These are phyloP conservation scores for Bellardia bayeri DNA, from an alignment of 2,888 invertebrate species.

Conservation along the genomic window DNA sequence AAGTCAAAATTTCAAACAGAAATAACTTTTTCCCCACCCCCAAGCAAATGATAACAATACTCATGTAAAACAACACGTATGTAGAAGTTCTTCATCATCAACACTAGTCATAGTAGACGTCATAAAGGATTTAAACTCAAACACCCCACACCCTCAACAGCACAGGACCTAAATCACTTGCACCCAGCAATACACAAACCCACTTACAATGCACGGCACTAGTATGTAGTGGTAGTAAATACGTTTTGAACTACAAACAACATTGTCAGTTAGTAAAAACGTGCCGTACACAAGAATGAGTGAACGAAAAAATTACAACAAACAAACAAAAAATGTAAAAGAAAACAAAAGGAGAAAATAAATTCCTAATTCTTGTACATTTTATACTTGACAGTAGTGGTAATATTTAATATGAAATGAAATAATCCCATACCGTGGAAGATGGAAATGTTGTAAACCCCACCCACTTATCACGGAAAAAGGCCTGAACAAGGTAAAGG, in stretches of 20 bases:
- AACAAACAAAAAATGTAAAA: neutral
- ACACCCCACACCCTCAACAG: constrained; percentile 23
- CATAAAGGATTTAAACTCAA: constrained; percentile 65
- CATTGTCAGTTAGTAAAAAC: constrained; percentile 67
- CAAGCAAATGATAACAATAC: constrained; percentile 38
- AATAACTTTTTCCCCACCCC: constrained; percentile 22
- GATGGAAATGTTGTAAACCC: constrained; percentile 48
- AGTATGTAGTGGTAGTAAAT: constrained; percentile 28
- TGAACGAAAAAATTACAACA: neutral
- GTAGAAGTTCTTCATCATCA: constrained; percentile 69
- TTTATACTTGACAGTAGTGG: constrained; percentile 56
- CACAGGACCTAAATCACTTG: neutral
- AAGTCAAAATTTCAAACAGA: neutral
- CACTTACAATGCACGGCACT: constrained; percentile 3
- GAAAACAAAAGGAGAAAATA: constrained; percentile 22
- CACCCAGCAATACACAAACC: neutral
- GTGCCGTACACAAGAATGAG: constrained; percentile 49
- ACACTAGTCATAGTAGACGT: constrained; percentile 60
- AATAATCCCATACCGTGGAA: constrained; percentile 51
- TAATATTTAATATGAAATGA: constrained; percentile 21
- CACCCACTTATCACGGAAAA: constrained; percentile 11
- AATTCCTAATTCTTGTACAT: constrained; percentile 50
- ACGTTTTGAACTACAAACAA: constrained; percentile 63
- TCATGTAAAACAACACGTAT: constrained; percentile 54
- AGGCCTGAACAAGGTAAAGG: neutral